Evolutionary conservation across 37 sponge, comb jelly and placozoan genomes (phyloP).

Genomic region (Oopsacas minuta): DNA sequence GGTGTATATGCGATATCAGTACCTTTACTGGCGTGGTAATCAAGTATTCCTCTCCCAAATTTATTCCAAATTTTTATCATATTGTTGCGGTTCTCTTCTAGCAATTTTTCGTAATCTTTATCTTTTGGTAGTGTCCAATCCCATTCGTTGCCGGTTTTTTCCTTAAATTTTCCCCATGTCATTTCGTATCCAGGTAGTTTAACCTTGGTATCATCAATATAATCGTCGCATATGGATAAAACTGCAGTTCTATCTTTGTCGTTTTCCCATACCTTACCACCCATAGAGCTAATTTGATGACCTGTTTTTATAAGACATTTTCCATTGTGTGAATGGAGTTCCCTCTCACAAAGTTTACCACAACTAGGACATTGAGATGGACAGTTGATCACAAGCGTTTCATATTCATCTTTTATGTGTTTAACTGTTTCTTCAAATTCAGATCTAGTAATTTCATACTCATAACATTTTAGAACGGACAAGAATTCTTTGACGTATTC

Average conservation of each 20-base stretch:
- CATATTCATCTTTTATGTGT: not conserved
- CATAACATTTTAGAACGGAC: not conserved
- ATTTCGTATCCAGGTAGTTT: not conserved
- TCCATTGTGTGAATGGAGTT: not conserved
- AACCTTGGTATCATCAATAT: not conserved
- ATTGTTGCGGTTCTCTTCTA: not conserved
- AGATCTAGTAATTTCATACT: not conserved
- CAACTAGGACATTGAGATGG: not conserved
- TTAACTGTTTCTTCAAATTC: not conserved
- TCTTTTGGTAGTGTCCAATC: not conserved
- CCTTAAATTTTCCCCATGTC: not conserved
- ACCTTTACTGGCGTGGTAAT: not conserved
- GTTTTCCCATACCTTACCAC: not conserved
- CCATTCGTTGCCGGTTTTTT: not conserved
- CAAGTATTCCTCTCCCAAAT: not conserved
- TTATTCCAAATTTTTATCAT: not conserved
- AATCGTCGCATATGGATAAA: not conserved
- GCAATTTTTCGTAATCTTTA: not conserved
- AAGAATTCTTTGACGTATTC: not conserved
- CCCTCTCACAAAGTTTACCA: slow-evolving; percentile 7
- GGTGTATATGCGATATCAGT: not conserved
- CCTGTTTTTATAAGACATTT: not conserved
- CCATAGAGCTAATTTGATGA: slow-evolving; percentile 2
- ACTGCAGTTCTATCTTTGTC: not conserved
- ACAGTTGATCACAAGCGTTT: not conserved